phyloP scores from a whole-genome alignment of 1,140 invertebrate genomes.

The Ephestia elutella region DNA sequence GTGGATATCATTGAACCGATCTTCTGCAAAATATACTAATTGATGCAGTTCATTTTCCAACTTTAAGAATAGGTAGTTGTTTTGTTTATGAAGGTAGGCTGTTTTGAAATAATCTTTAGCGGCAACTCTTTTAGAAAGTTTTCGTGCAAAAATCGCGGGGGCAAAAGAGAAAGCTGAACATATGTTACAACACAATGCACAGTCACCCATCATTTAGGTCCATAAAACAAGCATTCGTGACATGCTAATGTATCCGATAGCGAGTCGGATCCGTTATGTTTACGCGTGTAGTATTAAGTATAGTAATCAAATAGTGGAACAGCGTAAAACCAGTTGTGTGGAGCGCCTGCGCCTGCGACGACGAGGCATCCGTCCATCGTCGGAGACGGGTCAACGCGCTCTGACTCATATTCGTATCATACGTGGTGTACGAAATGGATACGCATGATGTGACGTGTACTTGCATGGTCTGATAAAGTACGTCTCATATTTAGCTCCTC shows the following conservation, averaged over 20 bases:
- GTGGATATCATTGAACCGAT: too few species aligned
- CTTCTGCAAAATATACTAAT: too few species aligned
- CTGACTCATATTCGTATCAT: slow-evolving; percentile 29
- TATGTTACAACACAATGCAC: slow-evolving; percentile 8
- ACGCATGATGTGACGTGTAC: slow-evolving; percentile 16
- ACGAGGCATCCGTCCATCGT: slow-evolving; percentile 33
- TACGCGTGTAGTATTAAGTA: slow-evolving; percentile 16
- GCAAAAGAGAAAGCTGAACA: slow-evolving; percentile 21
- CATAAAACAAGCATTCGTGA: slow-evolving; percentile 1
- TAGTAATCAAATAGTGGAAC: slow-evolving; percentile 25
- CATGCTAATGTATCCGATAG: slow-evolving; percentile 5
- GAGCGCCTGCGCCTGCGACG: slow-evolving; percentile 17
- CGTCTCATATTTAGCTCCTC: background rate
- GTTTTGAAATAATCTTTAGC: background rate
- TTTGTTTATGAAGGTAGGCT: background rate
- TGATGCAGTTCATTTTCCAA: too few species aligned
- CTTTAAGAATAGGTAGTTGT: too few species aligned
- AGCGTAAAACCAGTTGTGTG: slow-evolving; percentile 41
- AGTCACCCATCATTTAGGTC: slow-evolving; percentile 4
- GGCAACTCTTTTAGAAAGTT: slow-evolving; percentile 10
- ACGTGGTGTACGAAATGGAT: slow-evolving; percentile 20
- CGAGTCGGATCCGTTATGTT: slow-evolving; percentile 21
- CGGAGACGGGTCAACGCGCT: slow-evolving; percentile 43
- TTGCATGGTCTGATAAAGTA: background rate
- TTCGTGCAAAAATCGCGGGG: slow-evolving; percentile 14